Evolutionary conservation across 2,797 vertebrate species (phyloP).

Genomic region (Pogoniulus pusillus): DNA sequence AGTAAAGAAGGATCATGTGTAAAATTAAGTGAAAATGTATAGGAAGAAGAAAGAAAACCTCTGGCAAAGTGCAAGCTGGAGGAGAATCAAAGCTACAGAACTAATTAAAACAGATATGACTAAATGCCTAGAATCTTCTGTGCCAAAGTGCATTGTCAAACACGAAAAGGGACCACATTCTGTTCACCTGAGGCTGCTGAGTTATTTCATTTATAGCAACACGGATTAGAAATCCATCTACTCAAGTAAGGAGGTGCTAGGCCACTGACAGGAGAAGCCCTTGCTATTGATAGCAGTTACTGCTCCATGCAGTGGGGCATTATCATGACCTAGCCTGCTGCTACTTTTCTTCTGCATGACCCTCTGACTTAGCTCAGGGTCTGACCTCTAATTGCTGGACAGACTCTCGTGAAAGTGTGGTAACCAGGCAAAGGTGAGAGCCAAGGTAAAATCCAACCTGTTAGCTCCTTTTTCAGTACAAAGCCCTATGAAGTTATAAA

Average conservation of each 20-base stretch:
- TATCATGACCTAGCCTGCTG: background rate
- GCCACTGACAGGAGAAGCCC: background rate
- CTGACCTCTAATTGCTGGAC: background rate
- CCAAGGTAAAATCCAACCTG: background rate
- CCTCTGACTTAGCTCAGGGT: background rate
- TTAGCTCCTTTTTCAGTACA: background rate
- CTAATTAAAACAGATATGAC: background rate
- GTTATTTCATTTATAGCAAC: background rate
- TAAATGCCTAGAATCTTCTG: background rate
- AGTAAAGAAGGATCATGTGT: background rate
- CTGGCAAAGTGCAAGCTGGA: background rate
- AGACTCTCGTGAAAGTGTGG: background rate
- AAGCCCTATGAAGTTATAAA: background rate
- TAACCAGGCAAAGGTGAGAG: background rate
- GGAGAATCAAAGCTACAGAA: background rate
- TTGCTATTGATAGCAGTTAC: background rate
- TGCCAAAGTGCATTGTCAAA: background rate
- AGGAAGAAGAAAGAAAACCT: background rate
- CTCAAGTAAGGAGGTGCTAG: background rate
- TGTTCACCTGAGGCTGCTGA: background rate
- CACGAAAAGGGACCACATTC: background rate
- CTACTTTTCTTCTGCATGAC: background rate
- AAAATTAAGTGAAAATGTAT: background rate
- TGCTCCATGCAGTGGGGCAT: background rate
- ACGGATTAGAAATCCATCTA: background rate